Conservation (phyloP, 2,888 invertebrate species). For the Ophraella communa region DNA sequence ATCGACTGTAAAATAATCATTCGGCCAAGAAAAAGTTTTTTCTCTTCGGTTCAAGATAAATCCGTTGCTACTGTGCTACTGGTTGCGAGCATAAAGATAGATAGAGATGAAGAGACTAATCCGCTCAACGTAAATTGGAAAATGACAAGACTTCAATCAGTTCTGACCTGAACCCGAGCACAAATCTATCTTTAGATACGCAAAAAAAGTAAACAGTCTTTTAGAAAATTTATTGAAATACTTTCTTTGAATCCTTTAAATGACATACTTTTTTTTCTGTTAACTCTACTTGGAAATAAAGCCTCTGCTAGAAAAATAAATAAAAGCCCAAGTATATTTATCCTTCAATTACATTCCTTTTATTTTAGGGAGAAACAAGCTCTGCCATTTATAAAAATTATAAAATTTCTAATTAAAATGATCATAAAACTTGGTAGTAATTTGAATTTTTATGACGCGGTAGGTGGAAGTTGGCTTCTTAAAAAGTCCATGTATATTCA, state of each 20-base stretch:
- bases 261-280: constrained; percentile 4
- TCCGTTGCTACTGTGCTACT: background rate
- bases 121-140: constrained; percentile 24
- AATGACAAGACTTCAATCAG: constrained; percentile 26
- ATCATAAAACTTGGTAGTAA: background rate
- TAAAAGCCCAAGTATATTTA: no score
- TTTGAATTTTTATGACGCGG: background rate
- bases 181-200: constrained; percentile 13
- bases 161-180: constrained; percentile 14
- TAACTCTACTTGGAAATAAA: background rate
- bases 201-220: constrained; percentile 14
- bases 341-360: background rate
- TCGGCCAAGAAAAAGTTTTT: no score
- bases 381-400: background rate
- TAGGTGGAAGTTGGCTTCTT: background rate
- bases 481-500: background rate
- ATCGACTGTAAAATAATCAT: no score
- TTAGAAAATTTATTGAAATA: constrained; percentile 21
- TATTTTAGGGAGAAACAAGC: background rate
- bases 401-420: background rate
- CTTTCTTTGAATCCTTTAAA: no score
- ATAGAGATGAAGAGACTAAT: constrained; percentile 18
- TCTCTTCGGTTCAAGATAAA: background rate
- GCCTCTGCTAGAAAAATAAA: no score
- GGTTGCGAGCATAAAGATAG: constrained; percentile 9